Evolutionary conservation across 1,140 invertebrate species (phyloP), one percentile per base, ranked within the genome.

Genomic region (Apis dorsata): DNA sequence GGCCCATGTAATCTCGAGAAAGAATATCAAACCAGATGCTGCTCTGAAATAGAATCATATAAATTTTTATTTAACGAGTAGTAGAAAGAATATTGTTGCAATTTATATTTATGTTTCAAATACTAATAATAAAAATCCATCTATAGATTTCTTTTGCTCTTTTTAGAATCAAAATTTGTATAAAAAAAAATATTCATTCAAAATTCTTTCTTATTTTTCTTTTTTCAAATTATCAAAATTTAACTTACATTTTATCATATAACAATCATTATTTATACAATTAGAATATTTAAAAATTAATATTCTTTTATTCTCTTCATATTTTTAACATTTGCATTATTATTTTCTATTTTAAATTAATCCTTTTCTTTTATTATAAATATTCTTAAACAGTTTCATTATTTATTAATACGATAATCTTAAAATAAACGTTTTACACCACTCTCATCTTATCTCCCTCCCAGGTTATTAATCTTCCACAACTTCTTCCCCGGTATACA

Each of bases 1-100:
- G n/a, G 92, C 92, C 94, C 94, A 94, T 15, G 93, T 93, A 66
- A 93, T 92, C 87, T 94, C 94, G 9, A 94, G 88, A 85, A 94
- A 94, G 79, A 94, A 93, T 60, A 93, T 93, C 60, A 94, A 76
- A 10, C 88, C 85, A 11, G 94, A 91, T 13, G 91, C 90, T 66
- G 90, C 90, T 77, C 94, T 94, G 90, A 69, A 93, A 93, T 87
- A 66, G 21, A 84, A 82, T n/a, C 60, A 68, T 1, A 65, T 53
- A 63, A 65, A 80, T 69, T 44, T 17, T 19, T 17, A 59, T 49
- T 69, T 49, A 55, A 62, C 12, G n/a, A 3, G 8, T 9, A 11
- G 34, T 7, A 75, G 0, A 15, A 19, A 55, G 55, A 28, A 28
- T 55, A 72, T 24, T 72, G 28, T 28, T 19, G 7, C 17, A 2